Evolutionary conservation across 2,113 vertebrate genomes (phyloP).

Genomic region (Cromileptes altivelis): DNA sequence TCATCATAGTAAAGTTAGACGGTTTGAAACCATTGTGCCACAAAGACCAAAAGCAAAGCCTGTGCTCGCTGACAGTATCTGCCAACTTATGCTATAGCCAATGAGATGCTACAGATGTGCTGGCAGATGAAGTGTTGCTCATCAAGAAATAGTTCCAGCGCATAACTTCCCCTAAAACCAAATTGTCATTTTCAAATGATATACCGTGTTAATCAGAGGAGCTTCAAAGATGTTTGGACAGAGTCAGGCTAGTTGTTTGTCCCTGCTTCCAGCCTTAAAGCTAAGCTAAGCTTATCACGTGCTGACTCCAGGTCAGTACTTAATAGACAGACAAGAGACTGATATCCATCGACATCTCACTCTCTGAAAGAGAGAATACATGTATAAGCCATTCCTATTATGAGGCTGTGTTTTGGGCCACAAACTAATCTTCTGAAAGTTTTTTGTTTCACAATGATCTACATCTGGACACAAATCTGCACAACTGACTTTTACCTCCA

Average conservation of each 20-base stretch:
- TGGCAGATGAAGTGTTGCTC: neutral
- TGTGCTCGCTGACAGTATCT: neutral
- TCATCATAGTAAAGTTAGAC: no score
- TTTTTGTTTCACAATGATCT: neutral
- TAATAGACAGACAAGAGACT: neutral
- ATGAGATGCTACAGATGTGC: neutral
- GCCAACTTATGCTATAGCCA: neutral
- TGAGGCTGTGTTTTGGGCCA: neutral
- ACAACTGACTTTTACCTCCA: neutral
- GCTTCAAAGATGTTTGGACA: no score
- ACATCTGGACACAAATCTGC: neutral
- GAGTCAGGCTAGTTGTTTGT: neutral
- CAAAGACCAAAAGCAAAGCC: no score
- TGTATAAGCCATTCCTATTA: neutral
- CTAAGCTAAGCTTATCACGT: neutral
- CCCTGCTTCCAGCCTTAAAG: neutral
- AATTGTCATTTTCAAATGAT: neutral
- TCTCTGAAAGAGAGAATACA: neutral
- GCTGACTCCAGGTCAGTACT: neutral
- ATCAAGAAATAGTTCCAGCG: no score
- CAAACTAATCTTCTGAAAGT: neutral
- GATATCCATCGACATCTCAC: neutral
- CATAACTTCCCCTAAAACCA: neutral
- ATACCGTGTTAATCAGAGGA: no score
- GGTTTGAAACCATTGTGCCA: no score